Evolutionary conservation across 2,113 vertebrate species (phyloP).

Genomic region (Setophaga coronata): DNA sequence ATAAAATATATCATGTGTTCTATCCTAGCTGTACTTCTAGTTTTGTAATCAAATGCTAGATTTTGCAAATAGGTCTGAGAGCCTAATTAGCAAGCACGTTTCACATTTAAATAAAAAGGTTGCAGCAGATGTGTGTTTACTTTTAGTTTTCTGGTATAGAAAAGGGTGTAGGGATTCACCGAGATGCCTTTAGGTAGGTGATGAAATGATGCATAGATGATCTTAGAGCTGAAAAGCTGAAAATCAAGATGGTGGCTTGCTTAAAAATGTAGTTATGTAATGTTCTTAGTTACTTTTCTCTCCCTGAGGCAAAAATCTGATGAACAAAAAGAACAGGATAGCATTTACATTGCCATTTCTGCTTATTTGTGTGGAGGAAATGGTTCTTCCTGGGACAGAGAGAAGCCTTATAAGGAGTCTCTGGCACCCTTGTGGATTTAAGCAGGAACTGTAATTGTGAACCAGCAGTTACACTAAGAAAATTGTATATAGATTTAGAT

Average conservation of each 20-base stretch:
- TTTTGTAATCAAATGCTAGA: neutral
- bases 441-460: neutral
- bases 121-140: accelerated
- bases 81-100: neutral
- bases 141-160: neutral
- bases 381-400: neutral
- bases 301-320: neutral
- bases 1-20: neutral
- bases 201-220: neutral
- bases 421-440: neutral
- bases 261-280: neutral
- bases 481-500: neutral
- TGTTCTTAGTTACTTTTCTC: neutral
- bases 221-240: neutral
- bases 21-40: neutral
- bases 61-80: neutral
- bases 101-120: neutral
- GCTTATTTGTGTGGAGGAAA: neutral
- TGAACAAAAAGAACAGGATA: neutral
- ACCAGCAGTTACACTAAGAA: neutral
- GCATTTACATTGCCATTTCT: neutral
- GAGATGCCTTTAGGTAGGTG: neutral
- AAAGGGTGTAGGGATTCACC: neutral
- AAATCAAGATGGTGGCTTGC: neutral
- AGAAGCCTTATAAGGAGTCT: neutral